Base-by-base conservation (phyloP, 2,888 invertebrate genomes). In the Ditula angustiorana region DNA sequence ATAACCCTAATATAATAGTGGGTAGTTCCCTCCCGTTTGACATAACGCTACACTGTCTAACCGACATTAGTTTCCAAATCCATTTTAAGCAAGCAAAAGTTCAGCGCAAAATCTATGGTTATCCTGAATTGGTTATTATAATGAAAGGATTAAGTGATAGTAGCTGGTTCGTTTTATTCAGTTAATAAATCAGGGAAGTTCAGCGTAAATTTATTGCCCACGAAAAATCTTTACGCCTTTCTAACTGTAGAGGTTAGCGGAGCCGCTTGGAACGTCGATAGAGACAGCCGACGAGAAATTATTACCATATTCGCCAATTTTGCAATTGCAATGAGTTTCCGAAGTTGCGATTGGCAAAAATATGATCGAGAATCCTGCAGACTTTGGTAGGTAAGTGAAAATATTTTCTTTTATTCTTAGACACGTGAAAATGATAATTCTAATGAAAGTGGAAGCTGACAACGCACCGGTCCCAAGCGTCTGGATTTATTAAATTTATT, bases 221-320 rank as follows among this genome's bases (percentile, higher is more conserved):
- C 44, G 52, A 53, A 61, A 46, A 46, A 44, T 46, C 19, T 53
- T 46, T 41, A 28, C n/a, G 26, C 26, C 19, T 46, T 55, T 46
- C 19, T 33, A 61, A 58, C 57, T 55, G 46, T 47, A 24, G 26
- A n/a, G 47, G 37, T 24, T 49, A 47, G 52, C 41, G 53, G 30
- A 23, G 53, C 26, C 41, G 37, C 52, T 60, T 47, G 41, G 13
- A 41, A 60, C 53, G 61, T 33, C 53, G 53, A 61, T 61, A 46
- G 46, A 57, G 61, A 52, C 60, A 52, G 53, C 24, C 53, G 16
- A 46, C 11, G 13, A 61, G 33, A 61, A n/a, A 46, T 55, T 61
- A 61, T 61, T 61, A 55, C 61, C 61, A 55, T 61, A 61, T 61
- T 55, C 46, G 53, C 46, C 8, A 46, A 53, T 24, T 61, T 61